Base-by-base conservation (phyloP, 2,888 invertebrate species). In the Piscicola geometra region DNA sequence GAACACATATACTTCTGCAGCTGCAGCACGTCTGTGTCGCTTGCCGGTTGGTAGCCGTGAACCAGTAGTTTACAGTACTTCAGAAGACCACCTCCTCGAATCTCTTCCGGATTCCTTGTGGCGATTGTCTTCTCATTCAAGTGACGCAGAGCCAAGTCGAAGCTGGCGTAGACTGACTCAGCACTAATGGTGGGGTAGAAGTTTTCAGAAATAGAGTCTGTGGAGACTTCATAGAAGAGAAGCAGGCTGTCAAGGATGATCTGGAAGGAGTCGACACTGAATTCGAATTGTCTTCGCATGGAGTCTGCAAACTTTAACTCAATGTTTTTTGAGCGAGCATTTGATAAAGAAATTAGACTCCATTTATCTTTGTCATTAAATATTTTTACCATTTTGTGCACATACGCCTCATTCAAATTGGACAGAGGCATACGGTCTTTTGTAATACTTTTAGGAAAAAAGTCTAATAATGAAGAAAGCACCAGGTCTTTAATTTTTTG, bases 1-100 rank as follows among this genome's bases (percentile, higher is more conserved):
- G 98, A 98, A 89, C 98, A 99, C 99, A 99, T 99, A 89, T 99
- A 99, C 80, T 95, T 91, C 88, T 99, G 97, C 83, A 98, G 89
- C 76, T 90, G 92, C 86, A 94, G 93, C 84, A 97, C 86, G 86
- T 93, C 91, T 72, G 84, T 82, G 83, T 93, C 92, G 32, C 91
- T 90, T 78, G 94, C 93, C 71, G 98, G 91, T 82, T 91, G 90
- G 89, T 97, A 99, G 84, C 92, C 93, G 85, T 94, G 91, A 75
- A 95, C 95, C 82, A 99, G 89, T 82, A 99, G 90, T 86, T 95
- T 94, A 88, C 98, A 99, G 88, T 99, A 99, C 87, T 99, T 99
- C 81, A 99, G 90, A 80, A 99, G 89, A 15, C 99, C 99, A 36
- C 99, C 99, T 77, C 99, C 99, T 77, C 99, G 91, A 82, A 99